These are phyloP conservation scores for Otolemur crassicaudatus DNA, from an alignment of 2,797 vertebrate genomes.

Conservation along the genomic window DNA sequence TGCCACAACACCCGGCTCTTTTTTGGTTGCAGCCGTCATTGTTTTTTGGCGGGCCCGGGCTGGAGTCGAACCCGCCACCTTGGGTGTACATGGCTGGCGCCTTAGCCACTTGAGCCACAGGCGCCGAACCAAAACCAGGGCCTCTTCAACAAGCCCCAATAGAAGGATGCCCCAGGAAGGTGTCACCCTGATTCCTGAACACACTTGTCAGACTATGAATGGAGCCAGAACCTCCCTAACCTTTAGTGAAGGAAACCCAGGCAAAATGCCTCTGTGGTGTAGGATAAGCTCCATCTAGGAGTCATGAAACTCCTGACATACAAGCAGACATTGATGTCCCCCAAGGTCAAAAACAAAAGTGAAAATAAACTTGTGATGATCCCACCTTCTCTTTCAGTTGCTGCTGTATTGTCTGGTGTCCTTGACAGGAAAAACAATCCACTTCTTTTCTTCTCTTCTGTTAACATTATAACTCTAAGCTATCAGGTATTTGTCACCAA, in stretches of 20 bases:
- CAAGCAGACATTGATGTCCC: not conserved
- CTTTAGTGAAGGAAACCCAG: not conserved
- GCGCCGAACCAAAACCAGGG: not conserved
- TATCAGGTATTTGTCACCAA: not conserved
- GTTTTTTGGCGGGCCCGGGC: too few species aligned
- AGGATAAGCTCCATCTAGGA: not conserved
- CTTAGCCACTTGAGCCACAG: too few species aligned
- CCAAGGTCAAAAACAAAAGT: not conserved
- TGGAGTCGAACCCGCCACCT: too few species aligned
- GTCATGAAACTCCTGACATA: not conserved
- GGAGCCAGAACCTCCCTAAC: not conserved
- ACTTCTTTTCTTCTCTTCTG: not conserved
- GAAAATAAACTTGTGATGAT: not conserved
- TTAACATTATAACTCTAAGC: not conserved
- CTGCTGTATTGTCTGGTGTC: not conserved
- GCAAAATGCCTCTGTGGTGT: not conserved
- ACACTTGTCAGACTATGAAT: not conserved
- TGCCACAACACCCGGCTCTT: too few species aligned
- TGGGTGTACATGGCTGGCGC: too few species aligned
- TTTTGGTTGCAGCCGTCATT: too few species aligned
- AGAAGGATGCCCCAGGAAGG: not conserved
- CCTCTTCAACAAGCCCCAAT: not conserved
- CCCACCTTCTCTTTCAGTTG: not conserved
- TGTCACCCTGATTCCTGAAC: not conserved
- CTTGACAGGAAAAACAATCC: not conserved